Evolutionary conservation across 2,888 invertebrate species (phyloP).

Genomic region (Iphiclides podalirius): DNA sequence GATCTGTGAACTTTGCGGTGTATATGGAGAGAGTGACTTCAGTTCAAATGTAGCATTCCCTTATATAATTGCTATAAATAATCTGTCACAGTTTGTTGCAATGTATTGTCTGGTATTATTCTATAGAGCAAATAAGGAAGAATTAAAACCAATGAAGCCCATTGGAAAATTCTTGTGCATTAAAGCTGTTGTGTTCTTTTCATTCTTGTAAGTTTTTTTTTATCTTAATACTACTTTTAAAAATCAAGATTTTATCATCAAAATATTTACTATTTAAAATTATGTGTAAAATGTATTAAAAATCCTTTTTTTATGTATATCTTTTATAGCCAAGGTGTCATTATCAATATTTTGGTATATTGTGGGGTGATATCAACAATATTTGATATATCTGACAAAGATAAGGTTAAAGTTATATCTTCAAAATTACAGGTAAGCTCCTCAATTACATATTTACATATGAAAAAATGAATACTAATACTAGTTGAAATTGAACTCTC

Average conservation of each 20-base stretch:
- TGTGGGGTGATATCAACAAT: conserved; percentile 88
- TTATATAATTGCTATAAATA: conserved; percentile 93
- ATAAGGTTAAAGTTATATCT: conserved; percentile 86
- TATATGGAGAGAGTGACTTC: conserved; percentile 96
- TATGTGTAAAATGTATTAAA: too few relatives aligned
- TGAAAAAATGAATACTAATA: too few relatives aligned
- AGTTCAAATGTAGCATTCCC: conserved; percentile 92
- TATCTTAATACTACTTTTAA: background rate
- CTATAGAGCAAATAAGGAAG: conserved; percentile 92
- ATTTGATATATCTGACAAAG: conserved; percentile 84
- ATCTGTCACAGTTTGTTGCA: conserved; percentile 95
- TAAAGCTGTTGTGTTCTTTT: conserved; percentile 98
- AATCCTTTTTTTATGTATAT: too few relatives aligned
- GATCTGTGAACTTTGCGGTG: conserved; percentile 90
- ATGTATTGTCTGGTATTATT: conserved; percentile 98
- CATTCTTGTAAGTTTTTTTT: conserved; percentile 93
- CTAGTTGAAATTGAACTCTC: too few relatives aligned
- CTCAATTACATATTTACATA: too few relatives aligned
- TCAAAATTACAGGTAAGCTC: conserved; percentile 89
- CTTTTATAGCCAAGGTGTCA: conserved; percentile 92
- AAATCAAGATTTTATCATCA: too few relatives aligned
- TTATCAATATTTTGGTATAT: conserved; percentile 92
- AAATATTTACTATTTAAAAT: too few relatives aligned
- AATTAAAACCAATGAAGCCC: conserved; percentile 95
- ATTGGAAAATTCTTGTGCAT: conserved; percentile 97